Evolutionary conservation across 2,113 vertebrate species (phyloP).

Genomic region (Pachyramphus minor): DNA sequence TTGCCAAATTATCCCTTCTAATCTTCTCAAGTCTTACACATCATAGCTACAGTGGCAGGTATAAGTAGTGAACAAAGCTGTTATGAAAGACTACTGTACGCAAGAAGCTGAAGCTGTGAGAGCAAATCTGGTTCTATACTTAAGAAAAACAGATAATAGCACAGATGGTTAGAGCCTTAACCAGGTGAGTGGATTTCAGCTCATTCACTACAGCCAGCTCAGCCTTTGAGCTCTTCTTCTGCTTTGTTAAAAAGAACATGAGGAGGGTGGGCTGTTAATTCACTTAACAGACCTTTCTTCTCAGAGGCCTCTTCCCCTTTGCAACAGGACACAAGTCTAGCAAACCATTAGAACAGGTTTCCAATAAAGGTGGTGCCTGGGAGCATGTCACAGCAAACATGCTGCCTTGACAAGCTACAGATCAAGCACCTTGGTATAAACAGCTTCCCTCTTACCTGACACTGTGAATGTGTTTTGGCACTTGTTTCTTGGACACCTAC

Average conservation of each 20-base stretch:
- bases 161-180: neutral
- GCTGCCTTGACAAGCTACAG: neutral
- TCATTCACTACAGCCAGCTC: neutral
- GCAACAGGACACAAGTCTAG: neutral
- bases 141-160: neutral
- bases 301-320: neutral
- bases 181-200: neutral
- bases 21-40: neutral
- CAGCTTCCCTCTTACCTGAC: neutral
- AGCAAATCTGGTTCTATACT: neutral
- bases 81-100: neutral
- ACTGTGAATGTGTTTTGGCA: neutral
- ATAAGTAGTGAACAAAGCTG: neutral
- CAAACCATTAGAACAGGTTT: neutral
- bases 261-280: neutral
- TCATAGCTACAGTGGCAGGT: neutral
- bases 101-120: neutral
- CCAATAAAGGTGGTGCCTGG: neutral
- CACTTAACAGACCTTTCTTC: neutral
- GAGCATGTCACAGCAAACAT: neutral
- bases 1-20: neutral
- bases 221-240: neutral
- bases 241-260: neutral
- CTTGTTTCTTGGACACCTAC: neutral
- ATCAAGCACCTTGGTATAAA: neutral